Evolutionary conservation across 2,888 invertebrate genomes (phyloP).

Genomic region (Cylindroiulus punctatus): DNA sequence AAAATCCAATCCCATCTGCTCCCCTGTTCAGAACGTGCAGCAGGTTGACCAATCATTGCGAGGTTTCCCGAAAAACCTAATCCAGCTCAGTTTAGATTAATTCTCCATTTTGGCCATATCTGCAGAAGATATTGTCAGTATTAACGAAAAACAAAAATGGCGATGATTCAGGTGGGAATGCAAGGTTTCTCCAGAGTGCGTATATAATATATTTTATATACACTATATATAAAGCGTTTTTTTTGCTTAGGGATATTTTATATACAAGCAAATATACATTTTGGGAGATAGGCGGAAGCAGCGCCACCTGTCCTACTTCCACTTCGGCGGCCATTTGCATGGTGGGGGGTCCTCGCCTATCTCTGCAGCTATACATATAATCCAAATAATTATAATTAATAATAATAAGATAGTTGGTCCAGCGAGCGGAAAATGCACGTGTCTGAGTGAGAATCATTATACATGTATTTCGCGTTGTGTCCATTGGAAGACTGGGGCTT

Average conservation of each 20-base stretch:
- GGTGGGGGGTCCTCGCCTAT: background rate
- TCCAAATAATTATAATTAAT: slow-evolving; percentile 29
- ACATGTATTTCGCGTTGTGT: background rate
- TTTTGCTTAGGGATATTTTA: background rate
- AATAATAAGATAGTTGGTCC: slow-evolving; percentile 32
- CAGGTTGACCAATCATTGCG: too few species aligned
- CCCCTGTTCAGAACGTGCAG: too few species aligned
- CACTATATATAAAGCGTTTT: slow-evolving; percentile 32
- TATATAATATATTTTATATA: slow-evolving; percentile 26
- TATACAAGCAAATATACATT: slow-evolving; percentile 32
- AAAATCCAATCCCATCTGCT: too few species aligned
- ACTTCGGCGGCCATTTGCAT: background rate
- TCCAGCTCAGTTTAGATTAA: too few species aligned
- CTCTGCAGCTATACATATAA: background rate
- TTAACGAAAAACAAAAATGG: background rate
- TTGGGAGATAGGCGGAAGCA: background rate
- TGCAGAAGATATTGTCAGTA: too few species aligned
- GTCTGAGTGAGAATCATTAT: slow-evolving; percentile 9
- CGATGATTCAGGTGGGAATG: slow-evolving; percentile 15
- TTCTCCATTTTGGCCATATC: slow-evolving; percentile 19
- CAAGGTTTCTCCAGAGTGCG: background rate
- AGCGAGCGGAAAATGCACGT: slow-evolving; percentile 18
- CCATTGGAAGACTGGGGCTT: background rate
- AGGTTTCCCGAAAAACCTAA: too few species aligned
- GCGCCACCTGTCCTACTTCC: too few species aligned